Evolutionary conservation across 1,140 invertebrate species (phyloP).

Genomic region (Aphidius gifuensis): DNA sequence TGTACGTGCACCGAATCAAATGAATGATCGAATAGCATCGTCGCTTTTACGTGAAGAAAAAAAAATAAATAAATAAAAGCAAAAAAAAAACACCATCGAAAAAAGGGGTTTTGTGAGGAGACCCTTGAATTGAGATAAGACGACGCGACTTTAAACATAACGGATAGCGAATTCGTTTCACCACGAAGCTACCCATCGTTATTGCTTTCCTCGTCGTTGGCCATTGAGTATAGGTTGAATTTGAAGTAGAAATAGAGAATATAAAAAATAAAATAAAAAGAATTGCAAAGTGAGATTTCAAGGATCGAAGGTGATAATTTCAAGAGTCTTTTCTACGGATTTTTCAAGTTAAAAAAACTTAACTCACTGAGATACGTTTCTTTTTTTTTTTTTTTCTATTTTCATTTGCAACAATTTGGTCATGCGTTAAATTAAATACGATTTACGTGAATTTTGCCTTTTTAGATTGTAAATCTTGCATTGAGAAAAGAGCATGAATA

Average conservation of each 20-base stretch:
- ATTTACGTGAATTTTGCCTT: conserved; percentile 14
- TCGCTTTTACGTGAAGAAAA: neutral
- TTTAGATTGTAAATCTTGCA: neutral
- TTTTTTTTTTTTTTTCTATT: conserved; percentile 10
- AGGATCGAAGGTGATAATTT: conserved; percentile 22
- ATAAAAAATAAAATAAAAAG: neutral
- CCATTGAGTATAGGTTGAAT: neutral
- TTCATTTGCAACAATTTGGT: conserved; percentile 17
- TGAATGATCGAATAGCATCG: conserved; percentile 27
- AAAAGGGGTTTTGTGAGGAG: conserved; percentile 2
- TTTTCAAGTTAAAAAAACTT: neutral
- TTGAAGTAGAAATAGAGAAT: neutral
- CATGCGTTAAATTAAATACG: conserved; percentile 29
- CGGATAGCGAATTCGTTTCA: conserved; percentile 22
- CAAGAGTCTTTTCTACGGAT: conserved; percentile 14
- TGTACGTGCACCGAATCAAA: conserved; percentile 47
- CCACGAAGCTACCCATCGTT: conserved; percentile 22
- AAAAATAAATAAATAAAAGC: neutral
- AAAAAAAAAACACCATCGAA: neutral
- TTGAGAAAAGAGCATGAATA: neutral
- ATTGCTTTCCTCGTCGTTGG: conserved; percentile 16
- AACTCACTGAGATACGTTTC: neutral
- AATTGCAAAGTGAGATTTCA: conserved; percentile 13
- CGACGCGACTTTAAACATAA: conserved; percentile 10
- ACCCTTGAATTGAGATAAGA: conserved; percentile 26